Base-by-base conservation (phyloP, 2,113 vertebrate species). In the Festucalex cinctus region DNA sequence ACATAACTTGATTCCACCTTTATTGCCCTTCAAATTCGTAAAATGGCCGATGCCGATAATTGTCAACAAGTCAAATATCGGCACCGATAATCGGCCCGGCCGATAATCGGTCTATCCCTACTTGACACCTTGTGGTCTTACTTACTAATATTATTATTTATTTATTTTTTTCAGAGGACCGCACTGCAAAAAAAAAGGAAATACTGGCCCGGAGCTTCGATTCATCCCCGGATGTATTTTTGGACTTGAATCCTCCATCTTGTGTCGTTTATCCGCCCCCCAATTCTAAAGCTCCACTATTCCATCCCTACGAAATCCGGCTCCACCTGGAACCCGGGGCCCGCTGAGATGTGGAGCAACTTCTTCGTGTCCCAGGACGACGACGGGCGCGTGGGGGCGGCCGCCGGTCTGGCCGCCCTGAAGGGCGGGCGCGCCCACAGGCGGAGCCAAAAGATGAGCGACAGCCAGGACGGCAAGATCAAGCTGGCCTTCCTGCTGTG, bases 331-430 rank as follows among this genome's bases (percentile, higher is more conserved):
- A 17, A 37, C 35, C 35, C 58, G 6, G 16, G 6, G 16, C 37
- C n/a, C 9, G 22, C 44, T 46, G 39, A 68, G 70, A 73, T 96
- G 95, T 96, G 95, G 95, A 92, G 94, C 78, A 95, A 95, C 88
- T 94, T 91, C 66, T 92, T 95, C 65, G 69, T 94, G 71, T 93
- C 93, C 82, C 92, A 93, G 53, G 92, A 95, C 65, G 93, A 93
- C 41, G 89, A 90, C 1, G 83, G 88, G 22, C 89, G 90, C 2
- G 68, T 78, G 0, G 92, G 88, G 66, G 88, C 76, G 75, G 90
- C 83, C 1, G 88, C 76, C 0, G 86, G 70, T 6, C 53, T 81
- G 69, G 83, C 79, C 70, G 75, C 69, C 19, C 63, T 84, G 7
- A 84, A 73, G 71, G 86, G 71, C 53, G 79, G 80, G 10, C 46